Conservation (phyloP, 2,888 invertebrate species). For the Lampropteryx suffumata region DNA sequence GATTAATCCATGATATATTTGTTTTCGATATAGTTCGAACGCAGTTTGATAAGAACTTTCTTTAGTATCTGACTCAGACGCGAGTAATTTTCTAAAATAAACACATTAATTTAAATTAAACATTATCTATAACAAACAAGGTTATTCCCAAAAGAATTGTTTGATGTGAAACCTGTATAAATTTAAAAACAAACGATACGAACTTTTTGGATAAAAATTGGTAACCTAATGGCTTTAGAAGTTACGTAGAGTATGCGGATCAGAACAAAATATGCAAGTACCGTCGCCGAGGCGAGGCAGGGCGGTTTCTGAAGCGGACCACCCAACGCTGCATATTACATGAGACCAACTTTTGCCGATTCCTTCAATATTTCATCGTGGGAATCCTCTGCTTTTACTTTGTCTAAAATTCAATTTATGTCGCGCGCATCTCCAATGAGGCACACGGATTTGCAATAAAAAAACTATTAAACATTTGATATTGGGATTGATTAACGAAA, state of each 20-base stretch:
- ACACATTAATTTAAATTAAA: no score
- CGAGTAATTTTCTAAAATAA: no score
- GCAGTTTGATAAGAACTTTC: no score
- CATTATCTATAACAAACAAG: no score
- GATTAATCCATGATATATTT: slow-evolving; percentile 33
- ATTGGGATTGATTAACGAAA: no score
- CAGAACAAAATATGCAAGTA: slow-evolving; percentile 61
- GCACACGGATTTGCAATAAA: slow-evolving; percentile 6
- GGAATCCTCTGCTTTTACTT: slow-evolving; percentile 48
- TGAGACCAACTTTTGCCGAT: slow-evolving; percentile 73
- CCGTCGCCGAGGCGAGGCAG: slow-evolving; percentile 38
- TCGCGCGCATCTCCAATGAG: slow-evolving; percentile 22
- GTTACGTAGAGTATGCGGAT: slow-evolving; percentile 29
- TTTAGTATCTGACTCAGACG: no score
- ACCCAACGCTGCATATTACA: slow-evolving; percentile 69
- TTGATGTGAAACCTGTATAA: no score
- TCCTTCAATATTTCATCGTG: slow-evolving; percentile 72
- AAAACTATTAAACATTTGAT: slow-evolving; percentile 8
- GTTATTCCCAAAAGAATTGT: no score
- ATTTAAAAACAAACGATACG: no score
- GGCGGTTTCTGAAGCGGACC: slow-evolving; percentile 50
- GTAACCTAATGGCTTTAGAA: slow-evolving; percentile 35
- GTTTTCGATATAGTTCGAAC: no score
- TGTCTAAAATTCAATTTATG: slow-evolving; percentile 37
- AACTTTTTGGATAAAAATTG: slow-evolving; percentile 5